Percentiles rank a stretch among this genome's conserved stretches.
phyloP scores from a whole-genome alignment of 2,888 invertebrate species.

The Lasioglossum morio region DNA sequence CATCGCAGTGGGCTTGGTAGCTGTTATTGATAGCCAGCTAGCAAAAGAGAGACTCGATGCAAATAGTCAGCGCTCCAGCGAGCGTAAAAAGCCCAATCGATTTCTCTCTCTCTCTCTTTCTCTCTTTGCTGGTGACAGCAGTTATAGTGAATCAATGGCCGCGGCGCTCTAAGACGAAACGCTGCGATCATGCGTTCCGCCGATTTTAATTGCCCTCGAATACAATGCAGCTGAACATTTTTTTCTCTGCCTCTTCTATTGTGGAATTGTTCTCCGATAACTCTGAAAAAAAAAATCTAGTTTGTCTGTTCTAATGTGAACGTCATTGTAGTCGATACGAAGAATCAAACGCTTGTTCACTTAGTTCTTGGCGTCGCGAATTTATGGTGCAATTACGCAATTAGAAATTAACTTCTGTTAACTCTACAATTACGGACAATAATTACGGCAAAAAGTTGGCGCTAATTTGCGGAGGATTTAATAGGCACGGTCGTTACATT shows the following conservation, averaged over 20 bases:
- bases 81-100: neutral
- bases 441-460: neutral
- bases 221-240: neutral
- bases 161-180: neutral
- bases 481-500: neutral
- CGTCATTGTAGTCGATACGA: neutral
- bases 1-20: constrained; percentile 46
- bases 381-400: neutral
- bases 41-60: constrained; percentile 11
- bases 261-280: no score
- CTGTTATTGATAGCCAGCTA: constrained; percentile 52
- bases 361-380: neutral
- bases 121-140: neutral
- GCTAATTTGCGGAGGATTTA: neutral
- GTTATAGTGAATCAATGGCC: neutral
- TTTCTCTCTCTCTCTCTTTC: neutral
- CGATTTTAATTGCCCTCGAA: neutral
- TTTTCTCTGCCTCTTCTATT: neutral
- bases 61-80: constrained; percentile 21
- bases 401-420: neutral
- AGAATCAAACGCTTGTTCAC: neutral
- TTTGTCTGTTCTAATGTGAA: neutral
- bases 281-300: neutral
- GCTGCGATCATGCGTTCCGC: neutral
- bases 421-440: neutral